These are phyloP conservation scores for Todiramphus saurophagus DNA, from an alignment of 2,113 vertebrate genomes.

Conservation along the genomic window DNA sequence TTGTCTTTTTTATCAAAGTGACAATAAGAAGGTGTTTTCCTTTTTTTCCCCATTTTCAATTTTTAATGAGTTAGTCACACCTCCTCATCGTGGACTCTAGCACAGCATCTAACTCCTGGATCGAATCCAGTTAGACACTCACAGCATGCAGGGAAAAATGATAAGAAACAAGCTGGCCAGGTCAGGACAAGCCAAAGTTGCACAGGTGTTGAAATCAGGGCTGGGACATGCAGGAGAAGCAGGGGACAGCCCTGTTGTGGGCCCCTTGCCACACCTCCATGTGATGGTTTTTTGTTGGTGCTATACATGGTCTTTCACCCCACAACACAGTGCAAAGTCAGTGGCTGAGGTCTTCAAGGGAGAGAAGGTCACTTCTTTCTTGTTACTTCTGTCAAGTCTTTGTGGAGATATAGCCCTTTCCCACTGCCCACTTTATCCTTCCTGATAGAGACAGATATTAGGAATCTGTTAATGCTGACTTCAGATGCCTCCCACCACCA, in stretches of 20 bases:
- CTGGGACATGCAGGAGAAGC: not conserved
- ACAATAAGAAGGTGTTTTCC: constrained; percentile 16
- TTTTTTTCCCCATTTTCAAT: not conserved
- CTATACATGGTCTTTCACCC: not conserved
- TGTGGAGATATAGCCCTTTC: not conserved
- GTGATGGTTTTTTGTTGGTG: not conserved
- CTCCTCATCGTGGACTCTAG: not conserved
- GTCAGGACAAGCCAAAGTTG: not conserved
- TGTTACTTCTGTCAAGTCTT: not conserved
- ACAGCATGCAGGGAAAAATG: not conserved
- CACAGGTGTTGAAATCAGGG: not conserved
- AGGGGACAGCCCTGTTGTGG: not conserved
- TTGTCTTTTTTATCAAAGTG: constrained; percentile 39
- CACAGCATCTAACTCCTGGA: not conserved
- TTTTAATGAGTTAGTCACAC: constrained; percentile 33
- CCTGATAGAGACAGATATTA: not conserved
- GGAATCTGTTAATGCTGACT: not conserved
- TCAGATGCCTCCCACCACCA: not conserved
- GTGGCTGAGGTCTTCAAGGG: not conserved
- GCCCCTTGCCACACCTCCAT: not conserved
- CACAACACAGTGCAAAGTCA: not conserved
- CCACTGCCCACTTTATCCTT: not conserved
- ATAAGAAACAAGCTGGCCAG: not conserved
- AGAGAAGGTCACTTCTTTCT: not conserved
- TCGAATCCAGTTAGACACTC: not conserved